phyloP scores from a whole-genome alignment of 30 jellyfish, hydroid and myxozoan species.

The Hydractinia symbiolongicarpus region DNA sequence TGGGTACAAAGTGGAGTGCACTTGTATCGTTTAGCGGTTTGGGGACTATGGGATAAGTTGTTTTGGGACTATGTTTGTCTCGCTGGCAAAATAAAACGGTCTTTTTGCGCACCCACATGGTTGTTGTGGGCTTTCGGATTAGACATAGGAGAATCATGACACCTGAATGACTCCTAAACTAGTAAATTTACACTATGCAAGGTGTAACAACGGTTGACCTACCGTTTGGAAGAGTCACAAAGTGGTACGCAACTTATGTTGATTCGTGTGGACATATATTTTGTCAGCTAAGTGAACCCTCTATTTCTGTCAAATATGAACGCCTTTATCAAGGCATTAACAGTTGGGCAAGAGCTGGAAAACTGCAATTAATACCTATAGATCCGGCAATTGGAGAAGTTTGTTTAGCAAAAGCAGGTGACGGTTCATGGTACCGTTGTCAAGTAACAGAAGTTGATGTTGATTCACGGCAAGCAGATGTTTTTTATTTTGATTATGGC shows the following conservation, averaged over 20 bases:
- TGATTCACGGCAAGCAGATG: conserved; percentile 42
- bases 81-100: too few relatives aligned
- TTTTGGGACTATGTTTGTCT: too few relatives aligned
- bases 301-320: conserved; percentile 58
- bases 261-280: conserved; percentile 74
- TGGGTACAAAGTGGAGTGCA: too few relatives aligned
- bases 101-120: too few relatives aligned
- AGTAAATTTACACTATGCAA: too few relatives aligned
- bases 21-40: too few relatives aligned
- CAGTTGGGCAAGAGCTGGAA: conserved; percentile 25
- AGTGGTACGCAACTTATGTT: conserved; percentile 60
- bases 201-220: conserved; percentile 17
- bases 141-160: too few relatives aligned
- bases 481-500: conserved; percentile 72
- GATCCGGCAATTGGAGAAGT: conserved; percentile 42
- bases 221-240: conserved; percentile 51
- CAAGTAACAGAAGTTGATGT: conserved; percentile 32
- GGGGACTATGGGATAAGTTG: too few relatives aligned
- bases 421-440: conserved; percentile 29
- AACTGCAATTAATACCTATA: conserved; percentile 9
- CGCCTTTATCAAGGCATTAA: conserved; percentile 56
- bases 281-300: conserved; percentile 56
- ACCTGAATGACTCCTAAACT: too few relatives aligned
- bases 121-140: too few relatives aligned
- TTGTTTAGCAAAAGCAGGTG: conserved; percentile 30